A percentile compares a stretch with the other conserved stretches of the same genome.
Evolutionary conservation across 2,888 invertebrate genomes (phyloP).

Genomic region (Drosophila fulvimacula): DNA sequence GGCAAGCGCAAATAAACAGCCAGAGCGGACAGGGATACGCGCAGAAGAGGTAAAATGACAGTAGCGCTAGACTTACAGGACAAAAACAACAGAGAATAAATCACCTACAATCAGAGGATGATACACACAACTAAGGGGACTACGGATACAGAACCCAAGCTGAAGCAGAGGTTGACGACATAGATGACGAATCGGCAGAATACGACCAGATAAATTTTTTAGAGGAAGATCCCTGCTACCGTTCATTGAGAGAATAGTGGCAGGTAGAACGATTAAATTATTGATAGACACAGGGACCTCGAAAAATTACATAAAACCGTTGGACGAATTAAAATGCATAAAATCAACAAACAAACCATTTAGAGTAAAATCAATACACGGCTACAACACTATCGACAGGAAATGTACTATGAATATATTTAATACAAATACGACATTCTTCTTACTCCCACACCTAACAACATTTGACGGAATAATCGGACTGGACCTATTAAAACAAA

Average conservation of each 20-base stretch:
- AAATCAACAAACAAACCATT: not conserved
- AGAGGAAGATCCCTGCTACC: not conserved
- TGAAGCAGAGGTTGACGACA: not conserved
- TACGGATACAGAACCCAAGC: not conserved
- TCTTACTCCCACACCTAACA: not conserved
- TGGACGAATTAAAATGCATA: not conserved
- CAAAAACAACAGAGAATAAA: no score
- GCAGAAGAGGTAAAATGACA: no score
- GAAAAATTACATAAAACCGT: not conserved
- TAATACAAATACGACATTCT: no score
- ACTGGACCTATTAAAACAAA: not conserved
- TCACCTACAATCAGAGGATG: no score
- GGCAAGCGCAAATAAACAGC: no score
- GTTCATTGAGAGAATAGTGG: not conserved
- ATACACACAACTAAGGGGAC: not conserved
- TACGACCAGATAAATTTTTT: not conserved
- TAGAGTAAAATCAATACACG: no score
- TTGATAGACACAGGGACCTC: not conserved
- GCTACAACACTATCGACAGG: no score
- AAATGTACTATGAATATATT: not conserved
- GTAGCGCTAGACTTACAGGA: no score
- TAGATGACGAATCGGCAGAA: not conserved
- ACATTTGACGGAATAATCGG: not conserved
- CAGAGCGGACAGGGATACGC: no score
- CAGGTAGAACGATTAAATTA: not conserved